Evolutionary conservation across 2,797 vertebrate genomes (phyloP).

Genomic region (Nothura maculosa): DNA sequence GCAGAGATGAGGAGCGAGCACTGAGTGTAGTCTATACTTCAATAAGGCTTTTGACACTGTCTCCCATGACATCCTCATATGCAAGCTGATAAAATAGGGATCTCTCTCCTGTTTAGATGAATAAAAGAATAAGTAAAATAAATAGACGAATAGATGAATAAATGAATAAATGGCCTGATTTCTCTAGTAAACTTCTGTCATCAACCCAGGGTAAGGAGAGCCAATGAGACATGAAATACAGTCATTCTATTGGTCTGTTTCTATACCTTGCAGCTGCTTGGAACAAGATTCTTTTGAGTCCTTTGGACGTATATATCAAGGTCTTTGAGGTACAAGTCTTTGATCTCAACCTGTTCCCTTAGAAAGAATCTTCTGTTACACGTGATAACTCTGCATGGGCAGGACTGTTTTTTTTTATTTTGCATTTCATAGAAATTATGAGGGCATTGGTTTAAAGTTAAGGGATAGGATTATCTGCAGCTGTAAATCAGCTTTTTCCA

Average conservation of each 20-base stretch:
- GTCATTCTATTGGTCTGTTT: not conserved
- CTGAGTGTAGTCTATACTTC: not conserved
- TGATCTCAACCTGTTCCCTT: not conserved
- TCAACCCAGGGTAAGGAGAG: not conserved
- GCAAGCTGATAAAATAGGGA: not conserved
- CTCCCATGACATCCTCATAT: not conserved
- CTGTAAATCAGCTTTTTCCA: not conserved
- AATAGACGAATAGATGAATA: not conserved
- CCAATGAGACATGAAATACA: not conserved
- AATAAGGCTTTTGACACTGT: not conserved
- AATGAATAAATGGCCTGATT: not conserved
- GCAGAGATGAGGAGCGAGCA: not conserved
- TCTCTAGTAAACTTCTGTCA: not conserved
- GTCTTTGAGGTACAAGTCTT: not conserved
- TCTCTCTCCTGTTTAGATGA: not conserved
- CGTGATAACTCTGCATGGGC: not conserved
- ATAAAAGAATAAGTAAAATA: not conserved
- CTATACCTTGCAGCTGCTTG: not conserved
- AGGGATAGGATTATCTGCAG: not conserved
- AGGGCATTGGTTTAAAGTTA: not conserved
- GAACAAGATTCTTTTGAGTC: not conserved
- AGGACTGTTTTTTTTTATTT: not conserved
- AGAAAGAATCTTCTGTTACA: not conserved
- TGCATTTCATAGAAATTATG: not conserved
- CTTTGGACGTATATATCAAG: not conserved